Evolutionary conservation across 2,797 vertebrate genomes (phyloP).

Genomic region (Chromis chromis): DNA sequence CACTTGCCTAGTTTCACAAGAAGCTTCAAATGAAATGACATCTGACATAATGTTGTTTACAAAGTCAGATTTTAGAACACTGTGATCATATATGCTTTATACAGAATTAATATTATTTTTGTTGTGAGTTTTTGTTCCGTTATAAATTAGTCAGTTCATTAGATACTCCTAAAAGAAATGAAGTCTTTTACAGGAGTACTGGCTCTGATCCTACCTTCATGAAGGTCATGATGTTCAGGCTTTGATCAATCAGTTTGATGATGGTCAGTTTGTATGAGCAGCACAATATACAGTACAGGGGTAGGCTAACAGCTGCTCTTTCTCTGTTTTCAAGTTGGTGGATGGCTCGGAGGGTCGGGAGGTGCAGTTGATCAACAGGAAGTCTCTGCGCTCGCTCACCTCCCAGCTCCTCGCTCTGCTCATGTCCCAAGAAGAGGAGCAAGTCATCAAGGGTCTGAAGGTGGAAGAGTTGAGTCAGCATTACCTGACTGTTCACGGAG

Average conservation of each 20-base stretch:
- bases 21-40: too few relatives aligned
- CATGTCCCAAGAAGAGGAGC: constrained; percentile 91
- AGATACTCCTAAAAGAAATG: too few relatives aligned
- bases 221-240: too few relatives aligned
- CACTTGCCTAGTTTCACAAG: too few relatives aligned
- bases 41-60: too few relatives aligned
- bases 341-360: constrained; percentile 88
- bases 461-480: constrained; percentile 88
- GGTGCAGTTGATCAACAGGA: constrained; percentile 95
- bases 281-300: not conserved
- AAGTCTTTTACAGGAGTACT: too few relatives aligned
- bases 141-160: too few relatives aligned
- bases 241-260: not conserved
- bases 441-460: constrained; percentile 74
- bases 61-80: too few relatives aligned
- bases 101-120: too few relatives aligned
- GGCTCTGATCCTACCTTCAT: too few relatives aligned
- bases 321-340: constrained; percentile 82
- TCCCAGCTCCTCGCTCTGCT: constrained; percentile 92
- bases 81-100: too few relatives aligned
- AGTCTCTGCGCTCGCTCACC: constrained; percentile 93
- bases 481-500: constrained; percentile 84
- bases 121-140: too few relatives aligned
- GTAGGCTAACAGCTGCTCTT: not conserved
- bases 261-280: not conserved